Conservation (phyloP, 2,797 vertebrate genomes). For the Sciurus carolinensis region DNA sequence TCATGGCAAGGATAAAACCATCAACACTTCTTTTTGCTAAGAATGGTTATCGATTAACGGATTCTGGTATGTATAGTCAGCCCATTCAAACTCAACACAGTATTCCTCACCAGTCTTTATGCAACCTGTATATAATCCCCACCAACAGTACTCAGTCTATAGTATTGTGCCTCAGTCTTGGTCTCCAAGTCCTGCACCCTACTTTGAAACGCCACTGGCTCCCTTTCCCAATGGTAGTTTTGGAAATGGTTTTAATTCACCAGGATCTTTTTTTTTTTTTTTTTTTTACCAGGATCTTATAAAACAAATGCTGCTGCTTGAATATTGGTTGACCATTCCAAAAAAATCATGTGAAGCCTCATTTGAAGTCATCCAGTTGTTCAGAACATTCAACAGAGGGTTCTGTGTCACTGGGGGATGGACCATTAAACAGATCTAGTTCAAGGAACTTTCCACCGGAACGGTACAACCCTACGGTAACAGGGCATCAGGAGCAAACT, state of each 20-base stretch:
- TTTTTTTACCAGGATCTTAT: slow-evolving; percentile 88
- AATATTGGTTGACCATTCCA: slow-evolving; percentile 96
- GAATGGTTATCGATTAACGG: slow-evolving; percentile 97
- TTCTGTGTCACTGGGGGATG: slow-evolving; percentile 92
- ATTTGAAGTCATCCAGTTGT: slow-evolving; percentile 90
- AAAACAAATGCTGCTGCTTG: slow-evolving; percentile 93
- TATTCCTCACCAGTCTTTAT: slow-evolving; percentile 98
- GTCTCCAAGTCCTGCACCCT: slow-evolving; percentile 97
- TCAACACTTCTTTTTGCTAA: slow-evolving; percentile 99
- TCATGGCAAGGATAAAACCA: slow-evolving; percentile 98
- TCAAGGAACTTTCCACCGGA: slow-evolving; percentile 91
- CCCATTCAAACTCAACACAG: slow-evolving; percentile 96
- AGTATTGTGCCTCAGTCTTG: slow-evolving; percentile 97
- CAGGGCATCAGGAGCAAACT: slow-evolving; percentile 91
- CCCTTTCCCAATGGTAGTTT: slow-evolving; percentile 99
- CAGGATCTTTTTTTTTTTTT: slow-evolving; percentile 5
- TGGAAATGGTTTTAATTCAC: slow-evolving; percentile 96
- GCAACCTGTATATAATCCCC: slow-evolving; percentile 97
- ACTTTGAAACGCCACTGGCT: slow-evolving; percentile 99
- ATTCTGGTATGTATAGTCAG: slow-evolving; percentile 95
- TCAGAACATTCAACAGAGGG: slow-evolving; percentile 90
- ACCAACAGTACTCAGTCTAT: slow-evolving; percentile 98
- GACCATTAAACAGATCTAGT: slow-evolving; percentile 90
- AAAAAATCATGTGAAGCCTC: slow-evolving; percentile 96
- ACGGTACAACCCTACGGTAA: slow-evolving; percentile 85